phyloP scores from a whole-genome alignment of 2,888 invertebrate species.

The Drosophila seclusa region DNA sequence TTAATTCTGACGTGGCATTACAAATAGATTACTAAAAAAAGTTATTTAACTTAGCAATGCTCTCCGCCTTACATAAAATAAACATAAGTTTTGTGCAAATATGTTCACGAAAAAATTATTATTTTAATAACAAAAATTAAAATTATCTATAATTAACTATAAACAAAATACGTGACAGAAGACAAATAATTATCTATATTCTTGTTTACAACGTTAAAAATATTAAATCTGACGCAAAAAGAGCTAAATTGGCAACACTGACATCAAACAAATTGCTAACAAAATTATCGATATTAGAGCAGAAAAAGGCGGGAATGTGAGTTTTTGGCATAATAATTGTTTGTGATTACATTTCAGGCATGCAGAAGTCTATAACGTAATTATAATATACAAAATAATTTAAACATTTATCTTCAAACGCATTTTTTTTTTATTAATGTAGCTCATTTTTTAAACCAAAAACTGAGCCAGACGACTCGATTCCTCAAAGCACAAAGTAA shows the following conservation, averaged over 20 bases:
- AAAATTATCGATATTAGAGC: constrained; percentile 13
- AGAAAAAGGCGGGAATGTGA: constrained; percentile 42
- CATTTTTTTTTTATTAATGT: not conserved
- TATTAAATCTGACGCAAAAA: not conserved
- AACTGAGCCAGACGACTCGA: constrained; percentile 16
- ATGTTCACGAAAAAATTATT: not conserved
- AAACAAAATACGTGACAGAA: not conserved
- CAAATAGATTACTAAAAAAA: not conserved
- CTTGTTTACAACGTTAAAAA: not conserved
- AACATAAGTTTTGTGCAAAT: not conserved
- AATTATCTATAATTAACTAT: not conserved
- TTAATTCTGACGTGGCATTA: not conserved
- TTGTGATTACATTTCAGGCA: constrained; percentile 23
- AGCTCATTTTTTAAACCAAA: constrained; percentile 71
- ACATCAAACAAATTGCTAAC: not conserved
- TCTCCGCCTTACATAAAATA: not conserved
- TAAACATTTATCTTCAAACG: not conserved
- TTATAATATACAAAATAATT: constrained; percentile 1
- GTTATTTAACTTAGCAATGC: not conserved
- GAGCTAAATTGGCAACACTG: constrained; percentile 1
- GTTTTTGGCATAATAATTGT: constrained; percentile 1
- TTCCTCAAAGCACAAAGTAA: constrained; percentile 28
- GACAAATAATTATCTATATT: not conserved
- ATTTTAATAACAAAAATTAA: not conserved
- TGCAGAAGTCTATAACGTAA: constrained; percentile 75